Base-by-base conservation (phyloP, 1,140 invertebrate genomes). In the Stenopsyche tienmushanensis region DNA sequence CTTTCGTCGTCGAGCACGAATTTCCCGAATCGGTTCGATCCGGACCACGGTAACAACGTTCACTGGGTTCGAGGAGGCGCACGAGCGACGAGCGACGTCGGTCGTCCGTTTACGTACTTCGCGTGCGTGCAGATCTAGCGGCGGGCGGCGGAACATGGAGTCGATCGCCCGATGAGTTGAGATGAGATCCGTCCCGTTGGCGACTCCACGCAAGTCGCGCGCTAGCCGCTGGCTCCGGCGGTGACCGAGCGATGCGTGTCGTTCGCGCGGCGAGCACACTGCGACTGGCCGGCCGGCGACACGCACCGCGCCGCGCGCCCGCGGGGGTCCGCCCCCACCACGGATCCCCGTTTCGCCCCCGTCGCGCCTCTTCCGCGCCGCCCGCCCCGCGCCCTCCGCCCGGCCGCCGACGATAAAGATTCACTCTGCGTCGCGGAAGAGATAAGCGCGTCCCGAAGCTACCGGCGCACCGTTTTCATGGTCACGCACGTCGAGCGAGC, bases 401-500 rank as follows among this genome's bases (percentile, higher is more conserved):
- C 74, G 71, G 62, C 73, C 73, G 72, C 73, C 76, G 73, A 73
- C 73, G 73, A 74, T n/a, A n/a, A n/a, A n/a, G n/a, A n/a, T n/a
- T n/a, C 74, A 74, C 24, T 8, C 24, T 13, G 57, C 73, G 54
- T 45, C 57, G 54, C 54, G 34, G 54, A 57, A 57, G 54, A 39
- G 54, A 42, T 57, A 24, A 34, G 52, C 24, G 75, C 73, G 73
- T 71, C 62, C 72, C 73, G 73, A 73, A 75, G 73, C 73, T 72
- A 73, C 74, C 73, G 71, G 68, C 68, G 77, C 73, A 75, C 72
- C 76, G 75, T 74, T 76, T 76, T 74, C 76, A 78, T 77, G 77
- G 76, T 74, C 76, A 75, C 67, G 63, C 72, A 75, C 76, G 76
- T 77, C 75, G 73, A n/a, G n/a, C n/a, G n/a, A n/a, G n/a, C n/a